Percentiles rank a stretch among this genome's conserved stretches.
Conservation (phyloP, 2,888 invertebrate genomes). For the Amblyjoppa fuscipennis region DNA sequence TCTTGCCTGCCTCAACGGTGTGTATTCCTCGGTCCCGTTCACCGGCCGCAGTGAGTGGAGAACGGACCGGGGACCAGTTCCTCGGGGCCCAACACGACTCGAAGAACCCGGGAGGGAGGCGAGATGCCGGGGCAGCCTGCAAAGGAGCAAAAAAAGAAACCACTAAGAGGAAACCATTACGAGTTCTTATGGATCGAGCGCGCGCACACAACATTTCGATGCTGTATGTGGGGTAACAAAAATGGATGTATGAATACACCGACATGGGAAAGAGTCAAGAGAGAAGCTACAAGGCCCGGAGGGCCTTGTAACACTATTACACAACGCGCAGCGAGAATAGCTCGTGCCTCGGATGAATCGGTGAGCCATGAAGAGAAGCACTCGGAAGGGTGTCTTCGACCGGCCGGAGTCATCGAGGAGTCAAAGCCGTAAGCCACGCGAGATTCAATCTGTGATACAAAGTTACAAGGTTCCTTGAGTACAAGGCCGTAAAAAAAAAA, state of each 20-base stretch:
- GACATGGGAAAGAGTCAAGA: background rate
- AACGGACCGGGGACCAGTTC: conserved; percentile 43
- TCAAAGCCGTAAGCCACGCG: background rate
- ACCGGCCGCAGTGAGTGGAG: conserved; percentile 7
- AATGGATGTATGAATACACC: conserved; percentile 7
- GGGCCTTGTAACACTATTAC: background rate
- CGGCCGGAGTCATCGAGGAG: background rate
- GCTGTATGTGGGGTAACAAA: background rate
- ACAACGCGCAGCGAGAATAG: background rate
- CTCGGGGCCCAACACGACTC: background rate
- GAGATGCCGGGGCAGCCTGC: conserved; percentile 1
- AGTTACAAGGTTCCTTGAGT: background rate
- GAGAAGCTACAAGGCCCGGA: conserved; percentile 1
- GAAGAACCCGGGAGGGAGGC: conserved; percentile 13
- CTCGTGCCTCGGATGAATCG: conserved; percentile 18
- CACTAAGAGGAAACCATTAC: conserved; percentile 10
- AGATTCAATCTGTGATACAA: background rate
- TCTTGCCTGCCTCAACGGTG: conserved; percentile 32
- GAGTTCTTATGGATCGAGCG: background rate
- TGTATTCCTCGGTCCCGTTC: conserved; percentile 51
- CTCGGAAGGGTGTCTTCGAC: background rate
- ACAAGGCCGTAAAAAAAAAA: too few relatives aligned
- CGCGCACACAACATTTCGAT: background rate
- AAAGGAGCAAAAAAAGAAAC: conserved; percentile 15
- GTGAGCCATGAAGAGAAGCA: background rate